Base-by-base conservation (phyloP, 2,113 vertebrate genomes). In the Salvelinus fontinalis region DNA sequence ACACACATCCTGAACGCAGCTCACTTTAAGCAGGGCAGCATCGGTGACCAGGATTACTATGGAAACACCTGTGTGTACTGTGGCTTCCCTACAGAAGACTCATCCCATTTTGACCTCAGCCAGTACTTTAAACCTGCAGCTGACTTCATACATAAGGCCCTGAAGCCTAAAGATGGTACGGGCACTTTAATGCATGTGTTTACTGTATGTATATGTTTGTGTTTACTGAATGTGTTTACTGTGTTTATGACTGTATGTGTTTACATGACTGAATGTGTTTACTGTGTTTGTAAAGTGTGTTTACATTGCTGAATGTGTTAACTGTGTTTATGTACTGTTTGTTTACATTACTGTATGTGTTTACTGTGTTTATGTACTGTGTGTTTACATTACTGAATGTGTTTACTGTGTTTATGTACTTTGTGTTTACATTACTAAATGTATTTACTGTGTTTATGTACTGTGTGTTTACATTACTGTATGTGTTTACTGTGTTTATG, bases 11-110 rank as follows among this genome's bases (percentile, higher is more conserved):
- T 95, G 79, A 95, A 95, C 0, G 92, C 89, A 54, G 93, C 94
- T 0, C 94, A 95, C 0, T 93, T 93, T 31, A 96, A 95, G 75
- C 91, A 94, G 14, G 96, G 94, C 82, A 96, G 96, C 89, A 94
- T 97, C 0, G 96, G 96, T 8, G 89, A 95, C 70, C 94, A 97
- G 78, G 92, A 94, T 70, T 99, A 95, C 72, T 99, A 99, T 0
- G 96, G 96, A 76, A 84, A 89, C 4, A 87, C 88, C 11, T 93
- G 92, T 67, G 72, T 93, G 80, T 95, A 95, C 87, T 91, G 83
- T 16, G 94, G 94, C 13, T 91, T 95, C 82, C 89, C 93, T 49
- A 93, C 92, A 16, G 95, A 95, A 57, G 95, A 95, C 79, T 94
- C 93, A 4, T 87, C 91, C 4, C 80, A 84, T 64, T 95, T 94